Evolutionary conservation across 1,140 invertebrate genomes (phyloP).

Genomic region (Monomorium pharaonis): DNA sequence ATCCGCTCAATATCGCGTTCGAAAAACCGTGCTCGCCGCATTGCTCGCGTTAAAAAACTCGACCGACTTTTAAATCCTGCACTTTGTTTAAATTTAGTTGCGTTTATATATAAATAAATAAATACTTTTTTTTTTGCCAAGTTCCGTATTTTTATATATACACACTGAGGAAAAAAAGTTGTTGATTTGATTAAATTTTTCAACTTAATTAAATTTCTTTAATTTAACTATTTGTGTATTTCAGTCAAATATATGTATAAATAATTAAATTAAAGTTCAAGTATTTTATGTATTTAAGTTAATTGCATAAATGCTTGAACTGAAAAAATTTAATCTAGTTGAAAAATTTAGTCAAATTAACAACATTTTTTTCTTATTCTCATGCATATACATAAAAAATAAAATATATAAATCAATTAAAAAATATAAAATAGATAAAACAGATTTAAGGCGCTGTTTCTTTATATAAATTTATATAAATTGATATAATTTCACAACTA

Average conservation of each 20-base stretch:
- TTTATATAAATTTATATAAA: slow-evolving; percentile 1
- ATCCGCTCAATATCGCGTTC: neutral
- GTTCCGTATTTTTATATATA: neutral
- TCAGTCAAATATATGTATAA: neutral
- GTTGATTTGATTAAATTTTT: too few relatives aligned
- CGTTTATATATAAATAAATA: too few relatives aligned
- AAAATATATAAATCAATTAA: neutral
- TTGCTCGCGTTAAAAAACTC: neutral
- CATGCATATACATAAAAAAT: neutral
- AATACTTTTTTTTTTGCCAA: neutral
- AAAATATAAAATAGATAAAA: neutral
- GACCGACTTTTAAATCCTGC: neutral
- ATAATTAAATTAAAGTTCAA: too few relatives aligned
- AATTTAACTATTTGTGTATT: too few relatives aligned
- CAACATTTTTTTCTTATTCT: too few relatives aligned
- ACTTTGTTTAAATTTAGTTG: neutral
- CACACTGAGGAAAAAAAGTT: too few relatives aligned
- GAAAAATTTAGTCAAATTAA: too few relatives aligned
- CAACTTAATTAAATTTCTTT: too few relatives aligned
- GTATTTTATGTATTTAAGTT: too few relatives aligned
- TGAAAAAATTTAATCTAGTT: too few relatives aligned
- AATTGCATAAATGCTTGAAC: too few relatives aligned
- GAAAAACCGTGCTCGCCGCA: neutral
- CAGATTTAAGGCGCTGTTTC: neutral
- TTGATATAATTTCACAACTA: neutral